These are phyloP conservation scores for Vulpes ferrilata DNA, from an alignment of 2,113 vertebrate species.

Conservation along the genomic window DNA sequence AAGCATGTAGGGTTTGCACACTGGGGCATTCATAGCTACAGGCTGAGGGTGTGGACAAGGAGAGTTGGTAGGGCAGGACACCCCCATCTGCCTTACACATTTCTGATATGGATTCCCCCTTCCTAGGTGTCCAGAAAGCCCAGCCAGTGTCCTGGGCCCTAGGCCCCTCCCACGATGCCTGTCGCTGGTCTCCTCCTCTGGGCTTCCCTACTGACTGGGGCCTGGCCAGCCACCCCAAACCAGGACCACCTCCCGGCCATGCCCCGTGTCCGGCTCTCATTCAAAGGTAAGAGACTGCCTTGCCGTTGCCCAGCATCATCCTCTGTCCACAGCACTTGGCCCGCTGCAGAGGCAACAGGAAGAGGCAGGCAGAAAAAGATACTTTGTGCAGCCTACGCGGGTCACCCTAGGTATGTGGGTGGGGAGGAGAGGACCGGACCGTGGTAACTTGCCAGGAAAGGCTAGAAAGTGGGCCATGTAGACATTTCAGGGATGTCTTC, in stretches of 20 bases:
- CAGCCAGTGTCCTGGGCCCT: conserved; percentile 55
- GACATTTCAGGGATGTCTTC: background rate
- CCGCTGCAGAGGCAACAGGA: background rate
- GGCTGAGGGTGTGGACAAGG: background rate
- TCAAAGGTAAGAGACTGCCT: conserved; percentile 88
- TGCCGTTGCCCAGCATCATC: rapidly evolving
- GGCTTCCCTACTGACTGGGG: conserved; percentile 87
- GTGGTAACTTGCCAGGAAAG: background rate
- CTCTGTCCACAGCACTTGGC: background rate
- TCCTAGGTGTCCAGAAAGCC: conserved; percentile 76
- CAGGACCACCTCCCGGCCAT: conserved; percentile 85
- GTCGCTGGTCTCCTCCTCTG: conserved; percentile 86
- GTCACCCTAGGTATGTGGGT: background rate
- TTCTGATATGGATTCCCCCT: background rate
- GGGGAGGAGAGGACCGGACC: background rate
- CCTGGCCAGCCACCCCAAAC: conserved; percentile 85
- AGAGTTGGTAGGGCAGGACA: background rate
- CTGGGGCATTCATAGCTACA: background rate
- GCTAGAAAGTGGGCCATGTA: background rate
- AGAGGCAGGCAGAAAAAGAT: background rate
- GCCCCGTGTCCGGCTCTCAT: conserved; percentile 88
- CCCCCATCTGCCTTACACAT: background rate
- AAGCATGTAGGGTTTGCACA: background rate
- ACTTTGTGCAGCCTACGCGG: background rate
- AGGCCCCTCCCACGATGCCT: conserved; percentile 86